phyloP scores from a whole-genome alignment of 2,113 vertebrate species.

The Gnathonemus longibarbis region DNA sequence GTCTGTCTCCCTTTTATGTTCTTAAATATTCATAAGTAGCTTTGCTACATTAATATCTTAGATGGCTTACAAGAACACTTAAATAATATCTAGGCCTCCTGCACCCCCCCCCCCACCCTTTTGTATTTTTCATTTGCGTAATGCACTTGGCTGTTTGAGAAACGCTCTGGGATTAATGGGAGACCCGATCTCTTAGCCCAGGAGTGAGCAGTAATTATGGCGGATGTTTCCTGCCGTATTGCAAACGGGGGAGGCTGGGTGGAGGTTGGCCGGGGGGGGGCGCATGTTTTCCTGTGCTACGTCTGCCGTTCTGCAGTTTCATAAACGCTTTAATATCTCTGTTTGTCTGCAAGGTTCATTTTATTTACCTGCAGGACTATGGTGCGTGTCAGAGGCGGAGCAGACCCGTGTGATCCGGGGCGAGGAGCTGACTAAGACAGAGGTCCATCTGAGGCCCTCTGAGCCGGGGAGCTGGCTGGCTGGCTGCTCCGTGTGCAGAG shows the following conservation, averaged over 20 bases:
- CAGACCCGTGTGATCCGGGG: neutral
- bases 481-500: neutral
- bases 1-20: slow-evolving; percentile 83
- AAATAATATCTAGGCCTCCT: slow-evolving; percentile 83
- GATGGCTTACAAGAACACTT: slow-evolving; percentile 99
- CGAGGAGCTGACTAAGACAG: neutral
- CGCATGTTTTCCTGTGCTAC: neutral
- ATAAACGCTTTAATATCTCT: neutral
- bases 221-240: slow-evolving; percentile 52
- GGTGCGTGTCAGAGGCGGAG: neutral
- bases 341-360: neutral
- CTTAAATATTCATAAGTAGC: slow-evolving; percentile 99
- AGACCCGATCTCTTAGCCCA: slow-evolving; percentile 51
- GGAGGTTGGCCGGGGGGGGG: slow-evolving; percentile 18
- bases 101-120: slow-evolving; percentile 46
- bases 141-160: slow-evolving; percentile 80
- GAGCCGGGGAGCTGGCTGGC: neutral
- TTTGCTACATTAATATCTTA: slow-evolving; percentile 99
- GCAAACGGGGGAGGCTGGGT: slow-evolving; percentile 22
- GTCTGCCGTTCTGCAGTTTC: neutral
- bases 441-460: neutral
- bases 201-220: slow-evolving; percentile 68
- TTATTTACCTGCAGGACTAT: neutral
- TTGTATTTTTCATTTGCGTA: slow-evolving; percentile 87
- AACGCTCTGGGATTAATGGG: slow-evolving; percentile 71